Base-by-base conservation (phyloP, 2,888 invertebrate species). In the Yponomeuta sedellus region DNA sequence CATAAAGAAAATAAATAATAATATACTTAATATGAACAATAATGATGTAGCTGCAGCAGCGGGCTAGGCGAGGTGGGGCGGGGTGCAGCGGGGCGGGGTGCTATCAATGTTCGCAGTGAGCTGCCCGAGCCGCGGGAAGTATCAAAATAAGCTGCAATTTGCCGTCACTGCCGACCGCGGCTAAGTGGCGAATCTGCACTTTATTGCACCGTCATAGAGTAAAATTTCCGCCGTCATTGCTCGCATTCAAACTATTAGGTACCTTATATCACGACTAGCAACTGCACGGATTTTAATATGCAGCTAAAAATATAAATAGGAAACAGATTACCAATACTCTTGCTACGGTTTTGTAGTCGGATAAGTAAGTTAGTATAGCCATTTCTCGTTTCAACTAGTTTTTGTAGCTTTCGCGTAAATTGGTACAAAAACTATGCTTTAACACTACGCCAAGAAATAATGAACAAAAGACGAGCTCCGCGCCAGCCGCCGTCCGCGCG, bases 61-160 rank as follows among this genome's bases (percentile, higher is more conserved):
- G 34, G 34, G 34, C 1, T 6, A 34, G 34, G 34, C 34, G 34
- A 5, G 34, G 34, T 8, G 34, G 6, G 44, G 12, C 16, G 16
- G 44, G 44, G 44, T 10, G n/a, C n/a, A n/a, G 44, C 6, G 44
- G 44, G 12, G 1, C 16, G 44, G 44, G 44, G 44, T 52, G 44
- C 44, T 16, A 52, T 16, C 44, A 52, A 52, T 52, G 44, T 52
- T 16, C 44, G 44, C 44, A 52, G 16, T 16, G 44, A 52, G 44
- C 44, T 16, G 44, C 44, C 16, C 44, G 44, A 52, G 44, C 44
- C 44, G 10, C 44, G 5, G 44, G 44, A 52, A 52, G 44, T 52
- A 52, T 52, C 44, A 52, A 52, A 52, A 52, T 52, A 52, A 52
- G 44, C 44, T 52, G 44, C 44, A 52, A 52, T 52, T 52, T 52